Conservation (phyloP, 2,888 invertebrate genomes). For the Galerucella nymphaeae region DNA sequence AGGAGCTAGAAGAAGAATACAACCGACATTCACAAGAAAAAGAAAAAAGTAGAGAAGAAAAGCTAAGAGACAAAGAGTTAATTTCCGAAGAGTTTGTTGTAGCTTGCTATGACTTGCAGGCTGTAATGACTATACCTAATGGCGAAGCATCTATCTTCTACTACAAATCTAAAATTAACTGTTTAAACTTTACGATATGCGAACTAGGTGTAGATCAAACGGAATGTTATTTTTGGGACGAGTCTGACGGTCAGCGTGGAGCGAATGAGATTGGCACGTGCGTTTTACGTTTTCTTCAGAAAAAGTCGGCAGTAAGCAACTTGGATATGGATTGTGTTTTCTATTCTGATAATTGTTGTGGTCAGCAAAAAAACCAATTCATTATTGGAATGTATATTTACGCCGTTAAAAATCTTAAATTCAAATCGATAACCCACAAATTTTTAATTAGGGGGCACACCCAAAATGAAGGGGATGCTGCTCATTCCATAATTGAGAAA, state of each 20-base stretch:
- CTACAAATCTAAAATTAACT: conserved; percentile 16
- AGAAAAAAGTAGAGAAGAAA: conserved; percentile 4
- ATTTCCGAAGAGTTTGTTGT: background rate
- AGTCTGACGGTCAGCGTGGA: conserved; percentile 7
- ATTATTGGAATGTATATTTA: conserved; percentile 21
- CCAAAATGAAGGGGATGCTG: conserved; percentile 25
- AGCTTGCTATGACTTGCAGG: background rate
- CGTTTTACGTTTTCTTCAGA: conserved; percentile 13
- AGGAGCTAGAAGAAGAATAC: conserved; percentile 4
- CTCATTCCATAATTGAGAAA: conserved; percentile 34
- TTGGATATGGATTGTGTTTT: conserved; percentile 17
- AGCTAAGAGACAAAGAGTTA: conserved; percentile 2
- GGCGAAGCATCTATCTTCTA: conserved; percentile 15
- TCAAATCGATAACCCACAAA: conserved; percentile 27
- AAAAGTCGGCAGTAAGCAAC: background rate
- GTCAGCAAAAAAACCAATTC: conserved; percentile 25
- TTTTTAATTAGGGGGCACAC: too few species aligned
- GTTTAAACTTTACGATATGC: conserved; percentile 5
- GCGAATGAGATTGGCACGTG: conserved; percentile 21
- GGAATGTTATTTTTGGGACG: conserved; percentile 26
- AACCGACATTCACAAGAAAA: background rate
- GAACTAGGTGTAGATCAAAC: background rate
- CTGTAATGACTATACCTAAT: background rate
- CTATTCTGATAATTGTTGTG: conserved; percentile 24
- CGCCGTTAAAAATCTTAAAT: conserved; percentile 20